phyloP scores from a whole-genome alignment of 2,888 invertebrate species.

The Thymelicus sylvestris region DNA sequence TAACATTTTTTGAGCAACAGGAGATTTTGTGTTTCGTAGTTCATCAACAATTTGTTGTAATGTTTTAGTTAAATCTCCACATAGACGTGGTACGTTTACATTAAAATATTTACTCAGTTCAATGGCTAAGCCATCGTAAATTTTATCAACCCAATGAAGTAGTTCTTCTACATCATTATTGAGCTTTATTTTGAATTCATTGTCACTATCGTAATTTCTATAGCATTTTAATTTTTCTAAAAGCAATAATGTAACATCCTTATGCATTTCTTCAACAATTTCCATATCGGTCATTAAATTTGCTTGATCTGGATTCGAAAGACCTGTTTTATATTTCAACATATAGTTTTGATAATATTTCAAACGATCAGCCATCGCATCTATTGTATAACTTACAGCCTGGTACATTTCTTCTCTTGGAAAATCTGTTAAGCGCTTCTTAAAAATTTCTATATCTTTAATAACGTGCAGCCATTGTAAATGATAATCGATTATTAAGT shows the following conservation, averaged over 20 bases:
- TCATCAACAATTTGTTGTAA: slow-evolving; percentile 70
- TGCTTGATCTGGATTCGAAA: slow-evolving; percentile 57
- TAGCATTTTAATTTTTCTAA: slow-evolving; percentile 64
- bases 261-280: slow-evolving; percentile 76
- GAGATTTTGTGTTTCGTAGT: slow-evolving; percentile 52
- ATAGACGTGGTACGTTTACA: slow-evolving; percentile 56
- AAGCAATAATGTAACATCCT: slow-evolving; percentile 57
- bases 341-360: slow-evolving; percentile 68
- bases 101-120: slow-evolving; percentile 62
- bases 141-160: slow-evolving; percentile 70
- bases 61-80: slow-evolving; percentile 63
- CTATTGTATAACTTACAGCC: slow-evolving; percentile 68
- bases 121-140: slow-evolving; percentile 64
- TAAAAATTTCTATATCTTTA: slow-evolving; percentile 65
- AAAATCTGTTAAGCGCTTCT: slow-evolving; percentile 51
- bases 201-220: slow-evolving; percentile 52
- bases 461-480: slow-evolving; percentile 71
- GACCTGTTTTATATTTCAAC: slow-evolving; percentile 52
- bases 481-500: slow-evolving; percentile 69
- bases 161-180: slow-evolving; percentile 59
- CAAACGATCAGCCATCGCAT: slow-evolving; percentile 61
- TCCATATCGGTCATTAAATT: slow-evolving; percentile 67
- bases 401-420: slow-evolving; percentile 61
- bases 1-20: slow-evolving; percentile 54
- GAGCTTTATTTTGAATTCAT: slow-evolving; percentile 60